Evolutionary conservation across 2,113 vertebrate species (phyloP).

Genomic region (Synodontis membranacea): DNA sequence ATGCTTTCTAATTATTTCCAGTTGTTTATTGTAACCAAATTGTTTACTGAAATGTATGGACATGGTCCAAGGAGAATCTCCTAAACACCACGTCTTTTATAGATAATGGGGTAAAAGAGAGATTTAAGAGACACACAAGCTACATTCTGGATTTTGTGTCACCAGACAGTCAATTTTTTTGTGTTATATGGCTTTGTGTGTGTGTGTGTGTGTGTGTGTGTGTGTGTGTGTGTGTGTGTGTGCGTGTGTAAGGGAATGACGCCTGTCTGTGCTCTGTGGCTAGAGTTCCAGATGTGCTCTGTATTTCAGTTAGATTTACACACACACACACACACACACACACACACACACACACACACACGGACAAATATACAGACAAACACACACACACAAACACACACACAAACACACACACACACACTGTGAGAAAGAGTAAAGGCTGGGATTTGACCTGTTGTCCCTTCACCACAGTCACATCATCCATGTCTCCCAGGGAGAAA

Average conservation of each 20-base stretch:
- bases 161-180: conserved; percentile 7
- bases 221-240: conserved; percentile 40
- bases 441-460: conserved; percentile 19
- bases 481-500: neutral
- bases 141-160: conserved; percentile 20
- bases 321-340: conserved; percentile 47
- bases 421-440: neutral
- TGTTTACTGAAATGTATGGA: neutral
- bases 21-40: conserved; percentile 25
- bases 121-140: conserved; percentile 18
- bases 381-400: conserved; percentile 36
- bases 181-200: neutral
- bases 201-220: conserved; percentile 44
- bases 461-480: conserved; percentile 9
- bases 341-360: conserved; percentile 40
- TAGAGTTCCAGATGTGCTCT: conserved; percentile 66
- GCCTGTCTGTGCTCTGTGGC: conserved; percentile 63
- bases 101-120: conserved; percentile 25
- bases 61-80: neutral
- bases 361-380: too few species aligned
- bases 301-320: conserved; percentile 48
- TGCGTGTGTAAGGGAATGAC: conserved; percentile 63
- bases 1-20: conserved; percentile 40
- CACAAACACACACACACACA: conserved; percentile 31
- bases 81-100: conserved; percentile 31